Evolutionary conservation across 2,888 invertebrate genomes (phyloP).

Genomic region (Sarcophaga subvicina): DNA sequence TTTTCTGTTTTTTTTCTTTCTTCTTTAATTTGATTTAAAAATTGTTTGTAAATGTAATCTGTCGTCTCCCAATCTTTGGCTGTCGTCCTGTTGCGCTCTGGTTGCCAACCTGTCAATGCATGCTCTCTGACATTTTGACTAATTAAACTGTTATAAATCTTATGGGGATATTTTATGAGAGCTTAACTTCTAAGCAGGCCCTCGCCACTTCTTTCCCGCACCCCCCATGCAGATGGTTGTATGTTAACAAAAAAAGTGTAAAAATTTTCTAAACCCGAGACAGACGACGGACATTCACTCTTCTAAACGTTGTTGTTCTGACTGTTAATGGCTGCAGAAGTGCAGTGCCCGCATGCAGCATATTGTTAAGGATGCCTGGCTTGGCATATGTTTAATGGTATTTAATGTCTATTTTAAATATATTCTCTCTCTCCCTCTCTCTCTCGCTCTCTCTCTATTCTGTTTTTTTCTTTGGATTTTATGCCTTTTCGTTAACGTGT

Average conservation of each 20-base stretch:
- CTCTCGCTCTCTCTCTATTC: too few relatives aligned
- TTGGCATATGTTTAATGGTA: slow-evolving; percentile 68
- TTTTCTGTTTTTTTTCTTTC: too few relatives aligned
- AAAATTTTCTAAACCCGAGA: slow-evolving; percentile 10
- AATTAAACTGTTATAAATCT: slow-evolving; percentile 70
- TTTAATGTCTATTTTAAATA: slow-evolving; percentile 69
- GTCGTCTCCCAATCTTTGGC: slow-evolving; percentile 11
- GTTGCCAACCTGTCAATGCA: slow-evolving; percentile 65
- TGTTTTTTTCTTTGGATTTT: slow-evolving; percentile 1
- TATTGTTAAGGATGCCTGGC: slow-evolving; percentile 36
- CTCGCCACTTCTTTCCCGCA: neutral
- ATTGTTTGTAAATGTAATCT: slow-evolving; percentile 61
- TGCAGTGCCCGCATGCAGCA: neutral
- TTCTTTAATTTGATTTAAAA: neutral
- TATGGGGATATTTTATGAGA: slow-evolving; percentile 7
- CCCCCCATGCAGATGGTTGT: too few relatives aligned
- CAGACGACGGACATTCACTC: neutral
- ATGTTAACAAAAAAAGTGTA: slow-evolving; percentile 13
- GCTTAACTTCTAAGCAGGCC: neutral
- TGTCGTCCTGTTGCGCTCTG: slow-evolving; percentile 7
- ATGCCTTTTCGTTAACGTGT: slow-evolving; percentile 15
- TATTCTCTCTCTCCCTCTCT: too few relatives aligned
- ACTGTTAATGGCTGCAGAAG: too few relatives aligned
- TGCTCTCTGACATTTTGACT: slow-evolving; percentile 68
- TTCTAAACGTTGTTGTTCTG: too few relatives aligned